phyloP scores from a whole-genome alignment of 1,140 invertebrate genomes.

The Samia ricini region DNA sequence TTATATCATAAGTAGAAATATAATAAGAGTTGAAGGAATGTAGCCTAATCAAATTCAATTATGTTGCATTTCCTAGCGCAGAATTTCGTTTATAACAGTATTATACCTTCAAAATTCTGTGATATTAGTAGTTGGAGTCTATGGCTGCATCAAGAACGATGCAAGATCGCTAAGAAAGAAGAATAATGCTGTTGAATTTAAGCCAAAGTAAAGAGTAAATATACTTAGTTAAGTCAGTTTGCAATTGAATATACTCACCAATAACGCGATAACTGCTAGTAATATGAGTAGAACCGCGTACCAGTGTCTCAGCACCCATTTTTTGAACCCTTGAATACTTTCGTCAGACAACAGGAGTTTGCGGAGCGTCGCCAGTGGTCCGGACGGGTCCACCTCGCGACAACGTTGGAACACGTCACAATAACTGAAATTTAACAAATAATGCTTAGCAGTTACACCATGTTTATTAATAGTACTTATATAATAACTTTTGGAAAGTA shows the following conservation, averaged over 20 bases:
- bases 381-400: conserved; percentile 95
- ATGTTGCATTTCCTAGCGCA: background rate
- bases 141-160: conserved; percentile 44
- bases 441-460: too few relatives aligned
- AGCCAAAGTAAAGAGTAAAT: background rate
- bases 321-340: conserved; percentile 89
- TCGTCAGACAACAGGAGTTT: conserved; percentile 93
- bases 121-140: conserved; percentile 42
- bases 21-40: too few relatives aligned
- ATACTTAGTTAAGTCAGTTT: background rate
- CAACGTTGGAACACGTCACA: conserved; percentile 99
- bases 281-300: conserved; percentile 89
- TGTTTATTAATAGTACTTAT: too few relatives aligned
- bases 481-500: too few relatives aligned
- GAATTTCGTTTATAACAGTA: background rate
- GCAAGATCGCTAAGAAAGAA: conserved; percentile 51
- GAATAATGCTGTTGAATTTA: conserved; percentile 20
- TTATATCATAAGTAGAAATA: too few relatives aligned
- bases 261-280: conserved; percentile 83
- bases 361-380: conserved; percentile 93
- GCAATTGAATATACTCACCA: conserved; percentile 81
- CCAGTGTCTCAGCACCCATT: conserved; percentile 92
- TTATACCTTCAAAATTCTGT: conserved; percentile 12
- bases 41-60: background rate
- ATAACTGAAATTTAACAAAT: conserved; percentile 79